Conservation (phyloP, 2,113 vertebrate species). For the Corythoichthys haematopterus region DNA sequence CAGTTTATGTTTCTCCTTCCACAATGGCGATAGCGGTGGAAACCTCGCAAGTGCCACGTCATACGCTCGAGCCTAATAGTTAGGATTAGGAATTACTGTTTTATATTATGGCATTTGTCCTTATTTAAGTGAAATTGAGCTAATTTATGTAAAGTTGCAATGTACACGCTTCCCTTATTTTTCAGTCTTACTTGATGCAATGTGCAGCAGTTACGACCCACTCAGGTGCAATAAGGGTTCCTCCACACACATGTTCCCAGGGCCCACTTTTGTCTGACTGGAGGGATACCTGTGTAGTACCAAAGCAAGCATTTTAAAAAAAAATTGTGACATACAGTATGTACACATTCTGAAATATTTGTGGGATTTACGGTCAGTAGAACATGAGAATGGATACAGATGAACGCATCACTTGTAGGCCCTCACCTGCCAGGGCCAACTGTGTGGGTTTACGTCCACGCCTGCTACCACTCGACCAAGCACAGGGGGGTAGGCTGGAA, state of each 20-base stretch:
- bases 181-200: conserved; percentile 74
- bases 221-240: conserved; percentile 68
- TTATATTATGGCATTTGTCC: too few species aligned
- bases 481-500: conserved; percentile 56
- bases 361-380: background rate
- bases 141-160: background rate
- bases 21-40: too few species aligned
- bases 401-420: background rate
- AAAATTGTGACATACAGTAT: too few species aligned
- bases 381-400: background rate
- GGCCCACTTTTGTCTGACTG: conserved; percentile 62
- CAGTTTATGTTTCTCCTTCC: too few species aligned
- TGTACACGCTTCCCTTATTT: background rate
- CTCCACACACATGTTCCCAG: conserved; percentile 77
- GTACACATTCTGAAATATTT: too few species aligned
- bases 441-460: conserved; percentile 60
- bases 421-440: conserved; percentile 75
- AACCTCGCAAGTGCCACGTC: too few species aligned
- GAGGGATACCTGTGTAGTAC: conserved; percentile 70
- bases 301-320: background rate
- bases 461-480: conserved; percentile 66
- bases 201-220: conserved; percentile 83
- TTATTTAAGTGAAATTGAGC: too few species aligned
- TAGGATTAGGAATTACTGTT: too few species aligned
- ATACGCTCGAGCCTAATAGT: too few species aligned